Percentiles rank a stretch among this genome's conserved stretches.
These are phyloP conservation scores for Pelmatolapia mariae DNA, from an alignment of 2,113 vertebrate genomes.

Conservation along the genomic window DNA sequence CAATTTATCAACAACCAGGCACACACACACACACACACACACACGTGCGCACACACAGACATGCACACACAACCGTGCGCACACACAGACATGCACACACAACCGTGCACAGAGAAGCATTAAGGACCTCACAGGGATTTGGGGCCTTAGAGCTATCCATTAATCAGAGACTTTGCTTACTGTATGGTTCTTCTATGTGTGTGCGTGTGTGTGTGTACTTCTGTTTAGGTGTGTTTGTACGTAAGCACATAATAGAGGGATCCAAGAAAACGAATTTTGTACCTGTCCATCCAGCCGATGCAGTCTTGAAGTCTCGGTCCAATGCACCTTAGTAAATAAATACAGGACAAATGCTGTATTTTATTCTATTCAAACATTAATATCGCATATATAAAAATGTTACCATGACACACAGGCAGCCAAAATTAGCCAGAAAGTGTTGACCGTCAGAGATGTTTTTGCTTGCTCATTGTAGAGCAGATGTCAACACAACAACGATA, in stretches of 20 bases:
- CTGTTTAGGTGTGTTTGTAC: background rate
- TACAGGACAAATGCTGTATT: background rate
- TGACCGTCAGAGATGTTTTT: background rate
- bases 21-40: background rate
- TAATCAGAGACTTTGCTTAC: conserved; percentile 56
- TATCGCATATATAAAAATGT: background rate
- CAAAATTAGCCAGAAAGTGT: background rate
- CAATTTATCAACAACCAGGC: conserved; percentile 67
- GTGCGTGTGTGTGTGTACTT: background rate
- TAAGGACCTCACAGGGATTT: conserved; percentile 31
- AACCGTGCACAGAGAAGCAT: background rate
- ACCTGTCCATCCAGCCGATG: conserved; percentile 98
- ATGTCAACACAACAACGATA: background rate
- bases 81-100: background rate
- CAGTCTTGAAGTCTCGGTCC: conserved; percentile 94
- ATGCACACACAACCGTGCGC: background rate
- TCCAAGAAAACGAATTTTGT: conserved; percentile 34
- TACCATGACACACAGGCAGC: background rate
- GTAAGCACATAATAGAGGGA: background rate
- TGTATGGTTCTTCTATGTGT: background rate
- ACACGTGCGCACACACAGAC: background rate
- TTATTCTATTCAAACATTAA: background rate
- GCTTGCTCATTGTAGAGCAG: background rate
- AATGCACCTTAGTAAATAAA: conserved; percentile 78
- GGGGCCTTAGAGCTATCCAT: conserved; percentile 53